Conservation (phyloP, 1,140 invertebrate species). For the Prorops nasuta region DNA sequence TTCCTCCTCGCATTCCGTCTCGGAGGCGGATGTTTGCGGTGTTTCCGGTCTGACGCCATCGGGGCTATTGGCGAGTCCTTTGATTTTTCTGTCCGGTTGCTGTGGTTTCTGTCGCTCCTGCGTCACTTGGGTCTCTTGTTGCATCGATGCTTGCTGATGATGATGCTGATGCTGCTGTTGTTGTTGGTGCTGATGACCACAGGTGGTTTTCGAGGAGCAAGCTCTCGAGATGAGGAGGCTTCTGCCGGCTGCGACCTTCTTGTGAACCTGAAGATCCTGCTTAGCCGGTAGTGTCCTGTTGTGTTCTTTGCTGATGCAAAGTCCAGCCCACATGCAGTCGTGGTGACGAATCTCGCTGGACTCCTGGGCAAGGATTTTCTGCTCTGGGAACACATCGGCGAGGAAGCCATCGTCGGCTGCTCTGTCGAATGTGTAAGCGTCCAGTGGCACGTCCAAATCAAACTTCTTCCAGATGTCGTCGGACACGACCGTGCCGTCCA, state of each 20-base stretch:
- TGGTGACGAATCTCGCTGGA: slow-evolving; percentile 56
- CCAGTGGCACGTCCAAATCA: slow-evolving; percentile 51
- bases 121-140: too few relatives aligned
- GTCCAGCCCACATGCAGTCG: slow-evolving; percentile 70
- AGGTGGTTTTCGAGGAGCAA: not conserved
- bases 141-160: slow-evolving; percentile 9
- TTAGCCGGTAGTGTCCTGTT: slow-evolving; percentile 37
- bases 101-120: slow-evolving; percentile 19
- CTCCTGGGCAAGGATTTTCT: slow-evolving; percentile 21
- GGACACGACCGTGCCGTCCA: slow-evolving; percentile 34
- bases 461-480: slow-evolving; percentile 61
- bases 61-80: too few relatives aligned
- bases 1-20: slow-evolving; percentile 24
- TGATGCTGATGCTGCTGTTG: slow-evolving; percentile 6
- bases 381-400: slow-evolving; percentile 17
- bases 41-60: slow-evolving; percentile 50
- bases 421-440: too few relatives aligned
- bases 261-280: slow-evolving; percentile 27
- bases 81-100: slow-evolving; percentile 11
- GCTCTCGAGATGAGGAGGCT: slow-evolving; percentile 40
- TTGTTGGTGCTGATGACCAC: not conserved
- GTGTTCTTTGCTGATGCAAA: slow-evolving; percentile 59
- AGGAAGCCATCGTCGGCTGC: slow-evolving; percentile 12
- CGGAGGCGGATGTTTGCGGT: slow-evolving; percentile 20
- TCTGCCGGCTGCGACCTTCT: slow-evolving; percentile 36